Conservation (phyloP, 2,113 vertebrate genomes). For the Montifringilla adamsi region DNA sequence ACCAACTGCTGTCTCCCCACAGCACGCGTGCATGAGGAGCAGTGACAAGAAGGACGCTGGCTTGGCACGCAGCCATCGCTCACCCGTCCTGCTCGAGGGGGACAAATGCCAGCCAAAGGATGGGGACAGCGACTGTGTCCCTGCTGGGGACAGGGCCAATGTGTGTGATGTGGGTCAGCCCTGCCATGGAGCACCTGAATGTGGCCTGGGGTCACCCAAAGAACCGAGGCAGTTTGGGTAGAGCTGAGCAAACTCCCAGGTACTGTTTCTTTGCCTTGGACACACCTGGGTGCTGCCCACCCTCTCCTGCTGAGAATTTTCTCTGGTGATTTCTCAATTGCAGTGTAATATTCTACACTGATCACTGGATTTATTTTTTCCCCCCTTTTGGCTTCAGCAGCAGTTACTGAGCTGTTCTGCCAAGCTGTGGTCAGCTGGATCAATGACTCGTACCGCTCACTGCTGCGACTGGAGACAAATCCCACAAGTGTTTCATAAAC, state of each 20-base stretch:
- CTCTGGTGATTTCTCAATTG: background rate
- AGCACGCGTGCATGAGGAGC: background rate
- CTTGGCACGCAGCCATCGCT: background rate
- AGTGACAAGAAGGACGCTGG: background rate
- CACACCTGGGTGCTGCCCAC: background rate
- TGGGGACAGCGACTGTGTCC: accelerated
- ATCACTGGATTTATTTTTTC: background rate
- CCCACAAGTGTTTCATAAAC: background rate
- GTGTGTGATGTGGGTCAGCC: accelerated
- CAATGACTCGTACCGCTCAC: background rate
- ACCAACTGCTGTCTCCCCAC: background rate
- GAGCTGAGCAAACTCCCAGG: background rate
- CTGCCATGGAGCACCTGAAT: accelerated
- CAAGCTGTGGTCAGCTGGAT: background rate
- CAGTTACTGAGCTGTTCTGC: background rate
- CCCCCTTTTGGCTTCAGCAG: background rate
- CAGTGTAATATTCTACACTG: background rate
- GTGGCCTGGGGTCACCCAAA: accelerated
- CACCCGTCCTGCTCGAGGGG: background rate
- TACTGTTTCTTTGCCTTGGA: background rate
- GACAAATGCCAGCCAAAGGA: background rate
- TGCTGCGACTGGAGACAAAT: background rate
- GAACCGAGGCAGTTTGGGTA: background rate
- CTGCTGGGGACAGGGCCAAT: accelerated
- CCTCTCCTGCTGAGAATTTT: background rate